phyloP scores from a whole-genome alignment of 1,140 invertebrate genomes.

The Drosophila kepulauana region DNA sequence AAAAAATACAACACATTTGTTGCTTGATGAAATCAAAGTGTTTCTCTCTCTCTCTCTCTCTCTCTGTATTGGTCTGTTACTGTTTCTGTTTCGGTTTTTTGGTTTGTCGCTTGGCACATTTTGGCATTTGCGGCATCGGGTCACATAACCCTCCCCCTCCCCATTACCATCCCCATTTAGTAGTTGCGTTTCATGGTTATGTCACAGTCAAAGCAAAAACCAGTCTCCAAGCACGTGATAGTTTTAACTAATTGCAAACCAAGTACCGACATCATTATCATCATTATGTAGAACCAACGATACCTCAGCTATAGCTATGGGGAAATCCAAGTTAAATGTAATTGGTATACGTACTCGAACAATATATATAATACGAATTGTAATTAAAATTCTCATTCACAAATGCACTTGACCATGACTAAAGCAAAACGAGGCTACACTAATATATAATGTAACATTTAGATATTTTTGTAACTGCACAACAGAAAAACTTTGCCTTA shows the following conservation, averaged over 20 bases:
- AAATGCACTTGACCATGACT: constrained; percentile 23
- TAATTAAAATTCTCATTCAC: constrained; percentile 16
- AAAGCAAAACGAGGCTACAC: neutral
- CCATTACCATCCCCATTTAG: constrained; percentile 3
- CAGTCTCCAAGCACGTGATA: constrained; percentile 26
- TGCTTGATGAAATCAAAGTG: constrained; percentile 55
- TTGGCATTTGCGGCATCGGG: constrained; percentile 21
- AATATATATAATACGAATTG: neutral
- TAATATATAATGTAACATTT: neutral
- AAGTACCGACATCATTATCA: neutral
- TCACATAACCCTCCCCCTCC: constrained; percentile 10
- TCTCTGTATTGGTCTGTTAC: no score
- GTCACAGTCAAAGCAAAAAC: constrained; percentile 31
- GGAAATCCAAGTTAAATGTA: constrained; percentile 5
- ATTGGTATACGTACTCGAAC: neutral
- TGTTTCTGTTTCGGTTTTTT: neutral
- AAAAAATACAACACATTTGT: neutral
- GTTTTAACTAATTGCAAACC: constrained; percentile 32
- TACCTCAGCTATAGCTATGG: neutral
- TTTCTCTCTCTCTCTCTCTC: neutral
- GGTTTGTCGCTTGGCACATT: constrained; percentile 27
- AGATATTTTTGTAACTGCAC: neutral
- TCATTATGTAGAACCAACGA: constrained; percentile 12
- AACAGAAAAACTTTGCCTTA: neutral
- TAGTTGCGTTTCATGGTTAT: constrained; percentile 37